These are phyloP conservation scores for Peromyscus polionotus DNA, from an alignment of 2,113 vertebrate genomes.

Conservation along the genomic window DNA sequence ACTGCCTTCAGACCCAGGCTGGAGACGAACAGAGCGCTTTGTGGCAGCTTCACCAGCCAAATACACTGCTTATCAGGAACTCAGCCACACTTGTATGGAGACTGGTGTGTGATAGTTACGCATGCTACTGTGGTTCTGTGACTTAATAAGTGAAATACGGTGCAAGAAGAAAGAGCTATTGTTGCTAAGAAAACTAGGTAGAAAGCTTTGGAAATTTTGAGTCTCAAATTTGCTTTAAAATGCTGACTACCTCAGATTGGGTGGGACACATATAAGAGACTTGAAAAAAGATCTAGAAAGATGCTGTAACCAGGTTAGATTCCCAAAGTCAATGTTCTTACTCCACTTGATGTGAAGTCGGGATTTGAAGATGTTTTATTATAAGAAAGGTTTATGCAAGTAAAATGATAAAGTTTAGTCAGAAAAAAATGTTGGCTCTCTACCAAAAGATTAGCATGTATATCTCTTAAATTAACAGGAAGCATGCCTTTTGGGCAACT, in stretches of 20 bases:
- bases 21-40: not conserved
- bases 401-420: conserved; percentile 53
- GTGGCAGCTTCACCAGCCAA: not conserved
- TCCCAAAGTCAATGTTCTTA: conserved; percentile 16
- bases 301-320: not conserved
- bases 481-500: not conserved
- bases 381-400: conserved; percentile 30
- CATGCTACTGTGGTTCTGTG: not conserved
- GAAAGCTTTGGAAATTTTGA: not conserved
- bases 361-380: conserved; percentile 20
- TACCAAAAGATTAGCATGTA: conserved; percentile 34
- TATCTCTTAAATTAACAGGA: conserved; percentile 43
- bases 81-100: not conserved
- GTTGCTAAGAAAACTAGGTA: conserved; percentile 5
- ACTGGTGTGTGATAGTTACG: not conserved
- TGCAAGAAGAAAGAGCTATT: not conserved
- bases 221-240: conserved; percentile 35
- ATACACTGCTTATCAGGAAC: not conserved
- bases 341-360: not conserved
- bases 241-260: not conserved
- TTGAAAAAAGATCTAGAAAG: conserved; percentile 33
- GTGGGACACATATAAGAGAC: not conserved
- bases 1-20: not conserved
- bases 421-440: conserved; percentile 3
- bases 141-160: not conserved